Evolutionary conservation across 2,797 vertebrate species (phyloP), one percentile per base, ranked within the genome.

Genomic region (Jordanella pulchra): DNA sequence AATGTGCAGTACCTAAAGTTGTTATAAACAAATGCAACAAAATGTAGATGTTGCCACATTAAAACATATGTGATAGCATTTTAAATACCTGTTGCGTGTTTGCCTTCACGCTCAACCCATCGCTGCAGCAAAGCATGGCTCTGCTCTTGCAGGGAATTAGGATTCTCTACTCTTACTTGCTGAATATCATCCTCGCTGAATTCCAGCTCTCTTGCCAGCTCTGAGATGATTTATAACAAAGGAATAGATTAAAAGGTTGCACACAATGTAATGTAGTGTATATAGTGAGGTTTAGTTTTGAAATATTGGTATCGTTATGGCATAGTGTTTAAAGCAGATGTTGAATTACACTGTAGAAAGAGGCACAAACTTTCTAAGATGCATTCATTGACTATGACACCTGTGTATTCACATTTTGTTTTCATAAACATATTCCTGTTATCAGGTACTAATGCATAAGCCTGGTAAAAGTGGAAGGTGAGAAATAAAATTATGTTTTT

Each of bases 91-190:
- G 97, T 97, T 6, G 97, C 97, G 0, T 96, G 95, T 79, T 97
- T 97, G 67, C 96, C 97, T 79, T 99, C 97, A 68, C 95, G 93
- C 73, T 99, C 97, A 50, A 96, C 94, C 98, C 98, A 99, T 72
- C 95, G 96, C 84, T 98, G 97, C 75, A 99, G 90, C 13, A 99
- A 93, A 0, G 97, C 97, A 0, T 97, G 96, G 82, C 97, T 99
- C 92, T 99, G 98, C 85, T 99, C 98, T 86, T 98, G 97, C 67
- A 99, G 94, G 0, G 98, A 99, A 90, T 98, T 98, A 21, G 97
- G 98, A 85, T 99, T 99, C 83, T 97, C 95, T 85, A 94, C 91
- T 84, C 97, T 94, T 67, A 99, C 96, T 82, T 95, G 93, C 60
- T 98, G 97, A 73, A 99, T 97, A 86, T 98, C 96, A 78, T 98